Evolutionary conservation across 2,888 invertebrate genomes (phyloP).

Genomic region (Agrotis clavis): DNA sequence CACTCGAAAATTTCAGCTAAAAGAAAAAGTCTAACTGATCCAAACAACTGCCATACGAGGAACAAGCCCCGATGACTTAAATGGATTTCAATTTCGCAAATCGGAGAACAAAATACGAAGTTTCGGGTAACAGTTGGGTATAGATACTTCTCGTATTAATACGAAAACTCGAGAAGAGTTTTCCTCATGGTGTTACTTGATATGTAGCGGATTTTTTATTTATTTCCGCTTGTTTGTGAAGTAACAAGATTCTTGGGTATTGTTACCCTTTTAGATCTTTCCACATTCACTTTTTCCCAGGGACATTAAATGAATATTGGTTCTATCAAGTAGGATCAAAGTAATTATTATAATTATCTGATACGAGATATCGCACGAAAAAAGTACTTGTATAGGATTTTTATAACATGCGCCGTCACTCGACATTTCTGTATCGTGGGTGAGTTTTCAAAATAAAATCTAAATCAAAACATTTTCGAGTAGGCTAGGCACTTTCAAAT

Average conservation of each 20-base stretch:
- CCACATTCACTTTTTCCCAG: neutral
- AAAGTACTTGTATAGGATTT: too few relatives aligned
- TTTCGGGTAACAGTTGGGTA: conserved; percentile 49
- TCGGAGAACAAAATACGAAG: conserved; percentile 54
- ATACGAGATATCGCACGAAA: too few relatives aligned
- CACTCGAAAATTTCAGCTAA: conserved; percentile 32
- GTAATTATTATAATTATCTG: too few relatives aligned
- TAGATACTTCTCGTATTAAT: conserved; percentile 46
- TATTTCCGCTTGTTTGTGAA: conserved; percentile 10
- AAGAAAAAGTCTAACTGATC: conserved; percentile 44
- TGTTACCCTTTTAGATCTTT: neutral
- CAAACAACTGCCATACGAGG: conserved; percentile 48
- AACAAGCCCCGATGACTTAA: conserved; percentile 51
- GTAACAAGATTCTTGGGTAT: neutral
- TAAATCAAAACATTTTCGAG: too few relatives aligned
- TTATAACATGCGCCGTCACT: too few relatives aligned
- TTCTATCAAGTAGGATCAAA: too few relatives aligned
- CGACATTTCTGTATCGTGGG: too few relatives aligned
- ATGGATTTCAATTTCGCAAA: conserved; percentile 60
- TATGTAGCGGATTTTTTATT: conserved; percentile 19
- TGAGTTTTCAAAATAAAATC: too few relatives aligned
- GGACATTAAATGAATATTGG: too few relatives aligned
- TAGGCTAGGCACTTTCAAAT: too few relatives aligned
- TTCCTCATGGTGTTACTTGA: conserved; percentile 32
- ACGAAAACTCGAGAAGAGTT: conserved; percentile 28